These are phyloP conservation scores for Ispidina picta DNA, from an alignment of 2,797 vertebrate species.

Conservation along the genomic window DNA sequence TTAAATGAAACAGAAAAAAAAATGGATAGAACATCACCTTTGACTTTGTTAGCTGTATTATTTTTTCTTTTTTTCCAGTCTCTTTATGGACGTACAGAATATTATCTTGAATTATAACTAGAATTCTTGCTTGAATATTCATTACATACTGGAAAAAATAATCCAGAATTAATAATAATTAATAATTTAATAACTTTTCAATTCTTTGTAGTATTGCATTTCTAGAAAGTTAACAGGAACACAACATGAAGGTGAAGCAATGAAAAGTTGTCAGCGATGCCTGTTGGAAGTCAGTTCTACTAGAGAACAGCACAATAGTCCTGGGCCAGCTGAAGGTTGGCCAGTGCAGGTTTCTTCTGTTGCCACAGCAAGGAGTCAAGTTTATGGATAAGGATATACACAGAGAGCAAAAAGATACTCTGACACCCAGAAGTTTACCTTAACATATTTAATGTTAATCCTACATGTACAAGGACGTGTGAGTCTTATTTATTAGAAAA, in stretches of 20 bases:
- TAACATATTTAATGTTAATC: too few species aligned
- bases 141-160: not conserved
- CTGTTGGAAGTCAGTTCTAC: not conserved
- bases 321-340: not conserved
- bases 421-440: not conserved
- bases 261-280: not conserved
- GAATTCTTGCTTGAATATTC: not conserved
- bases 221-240: not conserved
- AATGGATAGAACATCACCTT: not conserved
- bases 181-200: not conserved
- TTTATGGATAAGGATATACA: not conserved
- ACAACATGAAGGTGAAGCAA: not conserved
- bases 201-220: fast-evolving
- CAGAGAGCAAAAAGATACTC: not conserved
- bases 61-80: not conserved
- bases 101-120: not conserved
- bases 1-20: not conserved
- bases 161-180: not conserved
- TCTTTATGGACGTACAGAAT: not conserved
- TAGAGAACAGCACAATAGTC: fast-evolving
- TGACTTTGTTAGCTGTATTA: not conserved
- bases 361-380: not conserved
- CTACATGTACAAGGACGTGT: not conserved
- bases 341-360: not conserved
- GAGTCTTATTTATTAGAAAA: not conserved